Percentiles rank a stretch among this genome's conserved stretches.
Evolutionary conservation across 2,113 vertebrate species (phyloP).

Genomic region (Passerina amoena): DNA sequence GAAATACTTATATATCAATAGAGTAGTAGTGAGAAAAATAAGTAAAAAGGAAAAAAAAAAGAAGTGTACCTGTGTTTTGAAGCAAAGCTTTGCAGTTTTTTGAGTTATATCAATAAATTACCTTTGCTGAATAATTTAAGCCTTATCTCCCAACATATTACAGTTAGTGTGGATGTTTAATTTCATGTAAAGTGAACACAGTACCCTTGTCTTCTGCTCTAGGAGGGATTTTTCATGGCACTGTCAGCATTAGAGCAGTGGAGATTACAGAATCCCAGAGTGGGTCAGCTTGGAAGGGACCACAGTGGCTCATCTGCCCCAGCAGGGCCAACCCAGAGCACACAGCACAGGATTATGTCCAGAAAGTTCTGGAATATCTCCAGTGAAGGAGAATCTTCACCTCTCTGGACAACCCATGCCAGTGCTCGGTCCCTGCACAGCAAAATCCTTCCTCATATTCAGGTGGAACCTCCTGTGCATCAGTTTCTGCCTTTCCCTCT

Average conservation of each 20-base stretch:
- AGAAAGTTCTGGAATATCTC: neutral
- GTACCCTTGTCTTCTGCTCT: neutral
- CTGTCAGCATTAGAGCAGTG: neutral
- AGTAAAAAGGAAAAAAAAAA: neutral
- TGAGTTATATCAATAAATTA: neutral
- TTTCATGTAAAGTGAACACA: neutral
- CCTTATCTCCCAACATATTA: neutral
- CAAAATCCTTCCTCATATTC: neutral
- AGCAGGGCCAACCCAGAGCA: neutral
- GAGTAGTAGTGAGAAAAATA: neutral
- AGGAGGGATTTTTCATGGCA: neutral
- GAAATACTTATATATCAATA: neutral
- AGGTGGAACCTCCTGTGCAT: neutral
- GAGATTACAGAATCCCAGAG: neutral
- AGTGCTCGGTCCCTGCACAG: accelerated
- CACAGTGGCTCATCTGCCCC: no score
- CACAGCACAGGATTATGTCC: neutral
- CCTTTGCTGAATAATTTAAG: neutral
- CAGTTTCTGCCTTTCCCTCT: neutral
- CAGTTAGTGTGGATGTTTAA: neutral
- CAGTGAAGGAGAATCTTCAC: neutral
- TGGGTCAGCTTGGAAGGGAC: no score
- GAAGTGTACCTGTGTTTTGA: neutral
- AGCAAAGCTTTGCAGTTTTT: neutral
- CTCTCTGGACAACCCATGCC: neutral